Percentiles rank a stretch among this genome's conserved stretches.
Conservation (phyloP, 2,888 invertebrate species). For the Scaeva pyrastri region DNA sequence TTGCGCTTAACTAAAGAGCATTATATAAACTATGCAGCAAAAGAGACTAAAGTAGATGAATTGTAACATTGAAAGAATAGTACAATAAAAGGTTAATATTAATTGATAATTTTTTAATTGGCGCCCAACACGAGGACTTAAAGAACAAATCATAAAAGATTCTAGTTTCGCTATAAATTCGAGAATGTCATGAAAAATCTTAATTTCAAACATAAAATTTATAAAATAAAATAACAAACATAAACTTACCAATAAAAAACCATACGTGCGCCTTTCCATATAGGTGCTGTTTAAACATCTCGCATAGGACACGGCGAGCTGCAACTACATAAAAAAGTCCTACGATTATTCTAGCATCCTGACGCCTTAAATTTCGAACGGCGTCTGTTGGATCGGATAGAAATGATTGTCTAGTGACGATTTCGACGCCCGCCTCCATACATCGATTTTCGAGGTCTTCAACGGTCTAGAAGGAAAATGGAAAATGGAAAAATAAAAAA, state of each 20-base stretch:
- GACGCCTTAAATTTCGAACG: constrained; percentile 95
- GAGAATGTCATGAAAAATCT: too few relatives aligned
- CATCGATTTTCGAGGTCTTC: constrained; percentile 98
- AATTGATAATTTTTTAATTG: too few relatives aligned
- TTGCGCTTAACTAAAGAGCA: too few relatives aligned
- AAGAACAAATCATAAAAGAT: not conserved
- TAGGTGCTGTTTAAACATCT: constrained; percentile 96
- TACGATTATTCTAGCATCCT: constrained; percentile 98
- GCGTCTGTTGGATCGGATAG: constrained; percentile 98
- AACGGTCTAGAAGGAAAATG: constrained; percentile 91
- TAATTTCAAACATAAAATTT: not conserved
- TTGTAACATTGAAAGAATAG: too few relatives aligned
- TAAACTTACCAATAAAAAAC: constrained; percentile 96
- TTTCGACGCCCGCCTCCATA: constrained; percentile 96
- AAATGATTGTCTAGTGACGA: constrained; percentile 98
- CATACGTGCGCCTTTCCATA: constrained; percentile 99
- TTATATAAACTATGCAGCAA: too few relatives aligned
- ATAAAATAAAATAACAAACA: not conserved
- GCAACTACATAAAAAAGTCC: constrained; percentile 99
- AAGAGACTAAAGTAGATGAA: too few relatives aligned
- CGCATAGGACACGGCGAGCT: constrained; percentile 97
- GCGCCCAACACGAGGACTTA: not conserved
- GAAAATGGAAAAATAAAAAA: constrained; percentile 77
- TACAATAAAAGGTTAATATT: too few relatives aligned
- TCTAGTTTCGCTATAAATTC: too few relatives aligned